Base-by-base conservation (phyloP, 2,888 invertebrate species). In the Apotomis betuletana region DNA sequence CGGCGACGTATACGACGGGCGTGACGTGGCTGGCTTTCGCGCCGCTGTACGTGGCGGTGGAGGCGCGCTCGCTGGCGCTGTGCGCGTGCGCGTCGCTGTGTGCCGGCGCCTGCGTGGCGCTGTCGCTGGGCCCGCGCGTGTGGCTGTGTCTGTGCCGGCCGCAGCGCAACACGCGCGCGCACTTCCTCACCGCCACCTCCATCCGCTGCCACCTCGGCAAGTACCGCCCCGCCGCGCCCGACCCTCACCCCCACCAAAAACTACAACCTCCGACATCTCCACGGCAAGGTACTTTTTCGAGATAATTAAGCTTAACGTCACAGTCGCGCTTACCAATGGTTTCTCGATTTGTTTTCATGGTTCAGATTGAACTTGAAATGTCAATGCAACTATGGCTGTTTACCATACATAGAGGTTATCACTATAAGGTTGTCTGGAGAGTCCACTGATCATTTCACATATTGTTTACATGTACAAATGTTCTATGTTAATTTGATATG, bases 1-100 rank as follows among this genome's bases (percentile, higher is more conserved):
- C 97, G 82, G 96, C 96, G 38, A 96, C 97, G 95, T 97, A 96
- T 89, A 96, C 96, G 0, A 96, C 96, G 0, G 95, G 96, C 85
- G 95, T 96, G 59, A 96, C 96, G 74, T 97, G 97, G 97, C 91
- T 96, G 52, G 97, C 97, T 12, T 97, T 97, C 86, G 94, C 96
- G 52, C 96, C 96, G 15, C 95, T 97, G 77, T 96, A 96, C 94
- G 74, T 75, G 65, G 83, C 76, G 70, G 75, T 79, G 58, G 80
- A 76, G 67, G 77, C 90, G 94, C 83, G 83, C 79, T 75, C 83
- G 74, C 75, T 77, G 27, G 77, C 81, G 73, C 78, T 84, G 75
- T 95, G 96, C 80, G 94, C 96, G 87, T 96, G 96, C 81, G 95
- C 96, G 61, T 96, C 95, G n/a, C 89, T 96, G 65, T 96, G 95